A percentile compares a stretch with the other conserved stretches of the same genome.
Evolutionary conservation across 2,113 vertebrate genomes (phyloP).

Genomic region (Oncorhynchus tshawytscha): DNA sequence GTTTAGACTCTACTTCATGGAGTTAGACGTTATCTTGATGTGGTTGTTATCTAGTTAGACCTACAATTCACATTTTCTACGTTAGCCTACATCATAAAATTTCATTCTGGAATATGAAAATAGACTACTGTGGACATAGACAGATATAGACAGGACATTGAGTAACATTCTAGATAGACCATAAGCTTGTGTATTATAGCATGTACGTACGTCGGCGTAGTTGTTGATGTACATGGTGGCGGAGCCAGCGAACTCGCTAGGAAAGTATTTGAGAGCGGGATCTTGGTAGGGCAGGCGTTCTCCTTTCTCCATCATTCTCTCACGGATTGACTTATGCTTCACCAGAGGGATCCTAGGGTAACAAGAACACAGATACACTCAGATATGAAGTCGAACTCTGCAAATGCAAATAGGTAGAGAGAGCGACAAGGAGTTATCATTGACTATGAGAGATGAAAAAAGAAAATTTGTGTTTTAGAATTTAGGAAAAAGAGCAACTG

Average conservation of each 20-base stretch:
- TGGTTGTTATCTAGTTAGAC: no score
- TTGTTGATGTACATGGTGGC: conserved; percentile 67
- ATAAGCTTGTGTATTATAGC: neutral
- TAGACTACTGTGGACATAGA: neutral
- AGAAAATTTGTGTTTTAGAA: neutral
- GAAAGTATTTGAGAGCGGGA: conserved; percentile 59
- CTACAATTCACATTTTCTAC: no score
- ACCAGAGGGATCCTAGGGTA: conserved; percentile 70
- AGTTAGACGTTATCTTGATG: no score
- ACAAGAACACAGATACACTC: neutral
- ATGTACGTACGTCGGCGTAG: conserved; percentile 78
- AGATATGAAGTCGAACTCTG: neutral
- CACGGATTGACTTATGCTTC: conserved; percentile 70
- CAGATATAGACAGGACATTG: neutral
- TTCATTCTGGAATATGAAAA: no score
- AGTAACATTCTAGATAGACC: neutral
- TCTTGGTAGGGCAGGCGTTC: conserved; percentile 55
- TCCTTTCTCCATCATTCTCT: conserved; percentile 73
- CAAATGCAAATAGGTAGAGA: neutral
- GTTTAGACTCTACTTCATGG: no score
- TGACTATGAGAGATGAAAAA: neutral
- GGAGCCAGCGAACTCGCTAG: conserved; percentile 31
- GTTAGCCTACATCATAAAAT: no score
- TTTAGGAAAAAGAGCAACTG: neutral
- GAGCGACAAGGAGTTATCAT: neutral